Percentiles rank a stretch among this genome's conserved stretches.
phyloP scores from a whole-genome alignment of 2,888 invertebrate species.

The Oeneis ivallda region DNA sequence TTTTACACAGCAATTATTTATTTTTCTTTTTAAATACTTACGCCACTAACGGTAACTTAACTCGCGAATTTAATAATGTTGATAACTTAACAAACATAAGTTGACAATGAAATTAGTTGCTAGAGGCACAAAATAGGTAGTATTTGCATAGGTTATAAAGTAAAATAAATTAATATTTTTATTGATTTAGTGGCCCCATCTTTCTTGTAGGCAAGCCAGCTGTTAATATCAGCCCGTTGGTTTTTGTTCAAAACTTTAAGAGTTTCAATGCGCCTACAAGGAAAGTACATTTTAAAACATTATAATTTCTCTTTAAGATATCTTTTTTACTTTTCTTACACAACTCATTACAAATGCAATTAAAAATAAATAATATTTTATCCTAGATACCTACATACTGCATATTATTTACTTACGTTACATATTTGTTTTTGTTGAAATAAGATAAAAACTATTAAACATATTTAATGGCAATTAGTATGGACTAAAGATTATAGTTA shows the following conservation, averaged over 20 bases:
- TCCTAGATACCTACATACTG: not conserved
- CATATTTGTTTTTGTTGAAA: too few relatives aligned
- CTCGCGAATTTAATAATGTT: too few relatives aligned
- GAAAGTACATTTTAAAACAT: not conserved
- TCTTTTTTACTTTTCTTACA: not conserved
- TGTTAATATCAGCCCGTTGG: slow-evolving; percentile 10
- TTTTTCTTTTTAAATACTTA: too few relatives aligned
- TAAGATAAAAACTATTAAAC: not conserved
- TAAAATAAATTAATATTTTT: not conserved
- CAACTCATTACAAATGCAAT: not conserved
- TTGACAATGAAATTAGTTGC: too few relatives aligned
- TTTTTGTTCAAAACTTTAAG: slow-evolving; percentile 2
- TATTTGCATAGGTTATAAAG: not conserved
- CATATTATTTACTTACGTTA: not conserved
- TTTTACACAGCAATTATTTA: too few relatives aligned
- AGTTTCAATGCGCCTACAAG: slow-evolving; percentile 1
- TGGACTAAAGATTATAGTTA: not conserved
- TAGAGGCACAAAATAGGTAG: too few relatives aligned
- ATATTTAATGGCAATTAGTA: slow-evolving; percentile 4
- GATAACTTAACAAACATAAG: too few relatives aligned
- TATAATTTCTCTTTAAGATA: not conserved
- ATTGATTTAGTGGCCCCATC: not conserved
- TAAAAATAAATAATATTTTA: not conserved
- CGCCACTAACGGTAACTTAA: too few relatives aligned
- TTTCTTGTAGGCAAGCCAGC: slow-evolving; percentile 9